Evolutionary conservation across 2,888 invertebrate genomes (phyloP), one percentile per base, ranked within the genome.

Genomic region (Geophilus truncorum): DNA sequence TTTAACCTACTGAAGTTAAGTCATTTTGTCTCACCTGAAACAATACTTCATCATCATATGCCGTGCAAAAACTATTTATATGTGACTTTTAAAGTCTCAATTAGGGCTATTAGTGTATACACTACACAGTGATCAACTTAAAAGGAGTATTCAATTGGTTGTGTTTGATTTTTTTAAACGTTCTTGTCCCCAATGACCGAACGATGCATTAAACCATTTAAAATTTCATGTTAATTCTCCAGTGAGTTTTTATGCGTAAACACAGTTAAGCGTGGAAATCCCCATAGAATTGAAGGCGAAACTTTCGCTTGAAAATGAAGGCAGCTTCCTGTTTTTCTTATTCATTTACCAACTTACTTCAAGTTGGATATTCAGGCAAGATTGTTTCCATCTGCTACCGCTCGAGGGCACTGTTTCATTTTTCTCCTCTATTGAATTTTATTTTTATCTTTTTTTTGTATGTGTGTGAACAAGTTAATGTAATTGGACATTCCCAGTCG

Each of bases 401-500:
- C 62, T 62, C 12, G 3, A 62, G 62, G 62, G 62, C 62, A 62
- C 62, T 62, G 62, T 62, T 62, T 62, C 62, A 62, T 62, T 62
- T 62, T 62, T 23, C 7, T 10, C 23, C 23, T 62, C 21, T 23
- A 62, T 62, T 23, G 62, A 2, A 23, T 62, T 23, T 62, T 62
- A 9, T 57, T 57, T 57, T 23, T 57, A 12, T 40, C 15, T 12
- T 40, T 40, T 5, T 15, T 40, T 45, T 45, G 12, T 45, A 2
- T 45, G 15, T 45, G 23, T 62, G 62, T 62, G 62, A 62, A 62
- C 62, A 62, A 62, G 62, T 62, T 62, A 62, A 62, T 62, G 62
- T 62, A 62, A 62, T 62, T 62, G 62, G 62, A 62, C 62, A 62
- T 62, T 62, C 62, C 62, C 62, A 62, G 62, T 62, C 25, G 62